Evolutionary conservation across 1,140 invertebrate genomes (phyloP), one percentile per base, ranked within the genome.

Genomic region (Bicyclus anynana): DNA sequence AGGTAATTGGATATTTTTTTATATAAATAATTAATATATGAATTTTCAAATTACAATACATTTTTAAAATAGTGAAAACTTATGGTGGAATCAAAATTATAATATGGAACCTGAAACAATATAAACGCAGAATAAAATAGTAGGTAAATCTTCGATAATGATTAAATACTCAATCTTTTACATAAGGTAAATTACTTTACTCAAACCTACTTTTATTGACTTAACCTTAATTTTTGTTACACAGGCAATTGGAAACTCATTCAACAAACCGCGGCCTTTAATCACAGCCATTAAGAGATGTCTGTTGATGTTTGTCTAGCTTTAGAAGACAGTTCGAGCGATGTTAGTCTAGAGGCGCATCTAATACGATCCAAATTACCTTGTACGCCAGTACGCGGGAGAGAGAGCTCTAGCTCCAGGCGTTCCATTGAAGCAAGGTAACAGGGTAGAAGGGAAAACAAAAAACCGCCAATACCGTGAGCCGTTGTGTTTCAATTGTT

Each of bases 291-390:
- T 46, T 21, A 37, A 44, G 27, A n/a, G 42, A 12, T 53, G 35
- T 50, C 17, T 23, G 46, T 20, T 44, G 40, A 44, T 53, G 58
- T 60, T 60, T 60, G 44, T 54, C 13, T 38, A 33, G 9, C 17
- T 35, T 54, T 42, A 60, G 53, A 42, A 50, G 27, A 46, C n/a
- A 16, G 29, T 26, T 23, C 44, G 50, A 48, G 38, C 51, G 26
- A 50, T 60, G 58, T 54, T 53, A 50, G 38, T 53, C 51, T 59
- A 53, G 57, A 53, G 42, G 50, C 44, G 47, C 33, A 29, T 29
- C 46, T 51, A 46, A 54, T 54, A 33, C 52, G 51, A 44, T 54
- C 58, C 54, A 60, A 54, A 60, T 60, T 60, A 47, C 46, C 46
- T 60, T 60, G 58, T 60, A 23, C 52, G 52, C 35, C 58, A 60